Evolutionary conservation across 1,140 invertebrate genomes (phyloP), one percentile per base, ranked within the genome.

Genomic region (Magallana ariakensis): DNA sequence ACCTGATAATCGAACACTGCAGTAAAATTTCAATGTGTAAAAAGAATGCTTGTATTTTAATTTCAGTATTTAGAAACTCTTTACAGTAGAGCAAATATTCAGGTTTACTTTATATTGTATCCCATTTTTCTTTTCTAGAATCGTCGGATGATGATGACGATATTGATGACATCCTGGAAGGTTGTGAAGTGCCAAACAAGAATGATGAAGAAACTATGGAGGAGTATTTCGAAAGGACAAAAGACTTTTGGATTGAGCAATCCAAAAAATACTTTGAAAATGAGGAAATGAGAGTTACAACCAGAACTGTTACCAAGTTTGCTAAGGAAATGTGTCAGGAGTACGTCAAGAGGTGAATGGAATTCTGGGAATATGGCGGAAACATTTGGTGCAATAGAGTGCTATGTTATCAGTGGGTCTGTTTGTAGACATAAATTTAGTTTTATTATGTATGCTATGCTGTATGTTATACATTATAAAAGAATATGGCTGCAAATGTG

Each of bases 271-370:
- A 91, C 53, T 91, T 85, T 75, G 87, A 91, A 87, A 88, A 87
- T 70, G 90, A 91, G 80, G 87, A 90, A 13, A 88, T 90, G 75
- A 70, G 22, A 19, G 87, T 92, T 26, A 89, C 89, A 10, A 88
- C 88, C 46, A 85, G 87, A 83, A 90, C 88, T 80, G 75, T 92
- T 80, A 22, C 87, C 9, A 90, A 91, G 56, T 89, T 92, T 85
- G 90, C 90, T 16, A 90, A 90, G 60, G 91, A 92, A 75, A 87
- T 92, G 81, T 92, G 91, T 87, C 84, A 89, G n/a, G 89, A 91
- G 60, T 89, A 87, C 53, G 66, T 15, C 83, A 82, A 85, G 19
- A 83, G 80, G 26, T 88, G 56, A 85, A 2, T 13, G 6, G 33
- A 46, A 46, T 46, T 46, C 10, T 19, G 10, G 8, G 55, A n/a